Evolutionary conservation across 2,888 invertebrate species (phyloP), one percentile per base, ranked within the genome.

Genomic region (Caradrina clavipalpis): DNA sequence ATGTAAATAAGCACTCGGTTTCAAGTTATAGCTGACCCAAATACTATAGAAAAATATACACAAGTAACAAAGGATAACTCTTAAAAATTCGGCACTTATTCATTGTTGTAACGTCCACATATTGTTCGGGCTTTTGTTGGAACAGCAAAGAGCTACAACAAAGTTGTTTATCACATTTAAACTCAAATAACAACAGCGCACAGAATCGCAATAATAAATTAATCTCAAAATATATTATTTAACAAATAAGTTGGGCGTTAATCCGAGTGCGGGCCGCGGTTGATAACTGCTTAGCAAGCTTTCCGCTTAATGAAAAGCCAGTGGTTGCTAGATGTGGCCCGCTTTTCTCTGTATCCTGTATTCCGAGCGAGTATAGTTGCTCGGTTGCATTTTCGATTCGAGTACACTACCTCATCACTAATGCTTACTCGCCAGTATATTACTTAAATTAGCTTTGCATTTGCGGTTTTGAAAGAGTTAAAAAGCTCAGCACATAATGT

Each of bases 201-300:
- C 35, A 47, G 13, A 60, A 39, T 65, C n/a, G 57, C 22, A 72
- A 39, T 68, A 62, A 64, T 67, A 72, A 73, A 73, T 80, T 62
- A 70, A 67, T 68, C 45, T 62, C 51, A 39, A 72, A 76, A 69
- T 76, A 76, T 73, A 83, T 76, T 73, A 83, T 76, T 73, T 63
- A 83, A 73, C 80, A 83, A 72, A 76, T 74, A 81, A 80, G 78
- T 80, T 53, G 50, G 58, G 63, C 66, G 74, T 80, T 82, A 80
- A 83, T 80, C 78, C 78, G 58, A 56, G 62, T 56, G 66, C 74
- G 67, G 81, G 50, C 75, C 61, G 67, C 58, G 65, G 67, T 69
- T 76, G 84, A 84, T 82, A 87, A 83, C 80, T 83, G 80, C 84
- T 88, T 82, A 86, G 81, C 69, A 63, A 72, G 83, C 78, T 84